Base-by-base conservation (phyloP, 2,113 vertebrate species). In the Carlito syrichta region DNA sequence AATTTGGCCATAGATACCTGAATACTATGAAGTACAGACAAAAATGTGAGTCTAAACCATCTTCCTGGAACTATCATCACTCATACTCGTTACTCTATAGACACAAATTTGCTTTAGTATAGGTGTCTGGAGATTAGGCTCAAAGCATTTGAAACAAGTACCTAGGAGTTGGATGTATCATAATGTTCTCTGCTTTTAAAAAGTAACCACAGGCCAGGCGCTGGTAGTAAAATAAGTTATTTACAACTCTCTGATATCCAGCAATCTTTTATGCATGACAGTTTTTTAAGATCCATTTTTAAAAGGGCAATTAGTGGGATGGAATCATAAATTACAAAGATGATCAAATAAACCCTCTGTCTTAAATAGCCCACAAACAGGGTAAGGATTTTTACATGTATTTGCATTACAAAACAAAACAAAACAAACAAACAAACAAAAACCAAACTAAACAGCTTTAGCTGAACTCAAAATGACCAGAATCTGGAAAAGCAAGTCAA, bases 51-150 rank as follows among this genome's bases (percentile, higher is more conserved):
- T 13, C 50, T 11, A 54, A 54, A 50, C 11, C 50, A n/a, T 79
- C 76, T 43, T 6, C 50, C 50, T 38, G 73, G 66, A 20, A 38
- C 30, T 8, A 10, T 73, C 38, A 43, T 1, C 25, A 14, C 10
- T 0, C 6, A 40, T 48, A 4, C 9, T n/a, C 56, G 8, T 30
- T 38, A 3, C 13, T 32, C 22, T 17, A 11, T 25, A 22, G 35
- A 58, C 58, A 8, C 23, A 22, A 1, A 1, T 52, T 40, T 40
- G 7, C 87, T 40, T 52, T 3, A 9, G 17, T 19, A 1, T 14
- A 38, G 17, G 56, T 38, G 3, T 3, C 35, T 22, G 35, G 14
- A 4, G 60, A 30, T 35, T 23, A 3, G 19, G 2, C 40, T 63
- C 6, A 6, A 38, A 62, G 56, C 56, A 27, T 27, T 62, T 17